These are phyloP conservation scores for Phalacrocorax carbo DNA, from an alignment of 2,113 vertebrate genomes.

Conservation along the genomic window DNA sequence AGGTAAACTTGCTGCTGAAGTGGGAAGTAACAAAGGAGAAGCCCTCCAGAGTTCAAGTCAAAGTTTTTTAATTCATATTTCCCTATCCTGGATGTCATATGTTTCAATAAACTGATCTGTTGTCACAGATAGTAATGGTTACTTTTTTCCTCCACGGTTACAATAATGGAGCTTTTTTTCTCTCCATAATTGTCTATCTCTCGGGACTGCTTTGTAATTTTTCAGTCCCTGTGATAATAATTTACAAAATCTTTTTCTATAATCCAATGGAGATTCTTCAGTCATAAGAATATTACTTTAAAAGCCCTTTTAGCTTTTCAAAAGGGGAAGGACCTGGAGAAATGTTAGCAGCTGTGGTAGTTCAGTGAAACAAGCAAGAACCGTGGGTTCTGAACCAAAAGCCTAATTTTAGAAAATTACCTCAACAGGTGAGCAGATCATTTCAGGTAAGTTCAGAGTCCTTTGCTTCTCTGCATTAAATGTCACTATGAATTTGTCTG, in stretches of 20 bases:
- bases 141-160: background rate
- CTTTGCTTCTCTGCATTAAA: slow-evolving; percentile 27
- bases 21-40: background rate
- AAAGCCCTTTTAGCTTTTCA: background rate
- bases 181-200: background rate
- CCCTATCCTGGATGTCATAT: background rate
- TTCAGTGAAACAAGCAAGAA: background rate
- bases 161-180: background rate
- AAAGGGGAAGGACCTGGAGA: background rate
- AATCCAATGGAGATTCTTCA: background rate
- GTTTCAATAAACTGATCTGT: background rate
- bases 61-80: background rate
- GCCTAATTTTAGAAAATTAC: background rate
- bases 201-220: background rate
- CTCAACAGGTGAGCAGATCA: slow-evolving; percentile 20
- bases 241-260: background rate
- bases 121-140: background rate
- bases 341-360: background rate
- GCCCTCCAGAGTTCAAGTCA: background rate
- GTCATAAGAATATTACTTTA: background rate
- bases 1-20: background rate
- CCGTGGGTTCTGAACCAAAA: background rate
- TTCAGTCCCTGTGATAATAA: background rate
- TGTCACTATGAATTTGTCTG: background rate
- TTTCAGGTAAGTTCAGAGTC: slow-evolving; percentile 17